phyloP scores from a whole-genome alignment of 1,140 invertebrate genomes.

The Pachypsylla venusta region DNA sequence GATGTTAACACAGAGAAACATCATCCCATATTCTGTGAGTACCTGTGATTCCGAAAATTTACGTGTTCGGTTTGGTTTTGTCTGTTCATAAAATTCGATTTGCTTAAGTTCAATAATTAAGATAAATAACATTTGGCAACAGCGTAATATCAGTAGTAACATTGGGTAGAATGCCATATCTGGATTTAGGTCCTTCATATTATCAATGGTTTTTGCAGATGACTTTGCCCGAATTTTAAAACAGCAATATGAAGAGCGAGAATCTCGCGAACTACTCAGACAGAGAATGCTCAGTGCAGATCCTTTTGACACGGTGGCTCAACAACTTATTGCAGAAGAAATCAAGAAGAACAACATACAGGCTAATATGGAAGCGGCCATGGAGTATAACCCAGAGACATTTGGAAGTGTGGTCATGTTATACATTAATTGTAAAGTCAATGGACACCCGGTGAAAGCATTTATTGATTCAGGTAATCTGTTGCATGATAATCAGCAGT shows the following conservation, averaged over 20 bases:
- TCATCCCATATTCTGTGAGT: too few species aligned
- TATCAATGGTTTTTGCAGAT: too few species aligned
- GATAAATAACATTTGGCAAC: too few species aligned
- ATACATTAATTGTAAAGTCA: conserved; percentile 91
- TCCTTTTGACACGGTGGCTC: conserved; percentile 89
- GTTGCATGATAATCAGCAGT: too few species aligned
- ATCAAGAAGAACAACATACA: conserved; percentile 93
- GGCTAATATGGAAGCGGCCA: conserved; percentile 95
- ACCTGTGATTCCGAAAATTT: too few species aligned
- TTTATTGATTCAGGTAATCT: conserved; percentile 75
- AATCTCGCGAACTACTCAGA: conserved; percentile 64
- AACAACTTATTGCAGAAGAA: conserved; percentile 86
- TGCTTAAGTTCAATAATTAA: too few species aligned
- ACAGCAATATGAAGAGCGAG: conserved; percentile 61
- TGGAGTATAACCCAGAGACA: conserved; percentile 95
- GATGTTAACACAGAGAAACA: too few species aligned
- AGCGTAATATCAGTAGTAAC: too few species aligned
- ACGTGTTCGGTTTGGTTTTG: too few species aligned
- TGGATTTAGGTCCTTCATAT: too few species aligned
- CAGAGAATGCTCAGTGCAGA: conserved; percentile 79
- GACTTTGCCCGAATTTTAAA: conserved; percentile 64
- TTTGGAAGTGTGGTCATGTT: conserved; percentile 96
- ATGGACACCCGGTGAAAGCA: conserved; percentile 89
- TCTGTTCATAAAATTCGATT: too few species aligned
- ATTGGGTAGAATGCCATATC: too few species aligned